Evolutionary conservation across 2,888 invertebrate species (phyloP), one percentile per base, ranked within the genome.

Genomic region (Ophonus ardosiacus): DNA sequence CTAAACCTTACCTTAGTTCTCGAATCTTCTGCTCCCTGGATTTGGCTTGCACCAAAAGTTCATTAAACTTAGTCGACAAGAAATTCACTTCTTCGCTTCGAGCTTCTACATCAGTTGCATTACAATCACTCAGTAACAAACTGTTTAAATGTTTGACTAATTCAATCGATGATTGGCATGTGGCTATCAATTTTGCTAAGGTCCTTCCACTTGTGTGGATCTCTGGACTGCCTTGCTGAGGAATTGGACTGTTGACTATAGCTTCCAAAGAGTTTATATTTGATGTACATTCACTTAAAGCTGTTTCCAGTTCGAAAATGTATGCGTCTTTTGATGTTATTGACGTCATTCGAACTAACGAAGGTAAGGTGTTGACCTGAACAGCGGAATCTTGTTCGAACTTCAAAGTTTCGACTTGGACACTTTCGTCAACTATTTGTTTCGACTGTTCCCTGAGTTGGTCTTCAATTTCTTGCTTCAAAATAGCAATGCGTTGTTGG

Each of bases 251-350:
- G 84, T 93, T 92, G 3, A 96, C 93, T 0, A 94, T 92, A n/a
- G 91, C 92, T 89, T 96, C 94, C 21, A 97, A 91, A 7, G 93
- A 93, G 81, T 95, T 93, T 3, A 97, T 91, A 86, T 95, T 94
- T 7, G 92, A 93, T 74, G 93, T 93, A 87, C 96, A 95, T 89
- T 97, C 97, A 63, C 91, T 92, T 4, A 97, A 93, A 0, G 97
- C 97, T 3, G 94, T 93, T 59, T 93, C 93, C 56, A 97, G 91
- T 90, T 97, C 97, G 88, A 94, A 94, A 82, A 95, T 91, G 89
- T 97, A 97, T 0, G 97, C 97, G 89, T 97, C 97, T 90, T 96
- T 95, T 4, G 96, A 95, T 61, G 96, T 96, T 86, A 95, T 94
- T 13, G 95, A 94, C 0, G 95, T 95, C 92, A 95, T 94, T 18